phyloP scores from a whole-genome alignment of 2,888 invertebrate species.

The Cantharis flavilabris region DNA sequence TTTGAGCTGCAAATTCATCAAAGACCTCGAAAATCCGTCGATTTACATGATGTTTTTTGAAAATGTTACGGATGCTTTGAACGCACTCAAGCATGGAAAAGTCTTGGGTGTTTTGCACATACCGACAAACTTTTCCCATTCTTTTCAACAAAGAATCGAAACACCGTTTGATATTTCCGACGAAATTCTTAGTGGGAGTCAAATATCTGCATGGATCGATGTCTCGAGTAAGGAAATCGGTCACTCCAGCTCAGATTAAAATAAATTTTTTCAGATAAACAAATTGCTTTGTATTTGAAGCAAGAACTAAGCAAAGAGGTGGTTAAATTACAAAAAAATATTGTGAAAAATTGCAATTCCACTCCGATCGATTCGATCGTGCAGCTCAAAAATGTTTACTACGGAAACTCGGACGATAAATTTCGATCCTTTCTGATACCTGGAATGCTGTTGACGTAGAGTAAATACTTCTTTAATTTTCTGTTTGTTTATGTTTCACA shows the following conservation, averaged over 20 bases:
- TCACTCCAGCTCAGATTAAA: background rate
- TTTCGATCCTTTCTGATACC: conserved; percentile 85
- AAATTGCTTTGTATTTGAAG: conserved; percentile 77
- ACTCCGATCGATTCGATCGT: conserved; percentile 66
- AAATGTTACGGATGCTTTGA: conserved; percentile 59
- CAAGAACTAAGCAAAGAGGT: conserved; percentile 70
- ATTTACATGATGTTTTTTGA: conserved; percentile 59
- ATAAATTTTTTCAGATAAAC: conserved; percentile 68
- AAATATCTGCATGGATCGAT: conserved; percentile 73
- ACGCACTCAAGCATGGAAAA: conserved; percentile 60
- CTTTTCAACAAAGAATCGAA: conserved; percentile 62
- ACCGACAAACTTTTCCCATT: conserved; percentile 72
- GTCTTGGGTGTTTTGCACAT: conserved; percentile 71
- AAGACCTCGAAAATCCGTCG: conserved; percentile 62
- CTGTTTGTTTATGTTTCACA: background rate
- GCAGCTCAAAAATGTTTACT: conserved; percentile 71
- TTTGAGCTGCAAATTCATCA: conserved; percentile 66
- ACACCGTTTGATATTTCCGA: conserved; percentile 62
- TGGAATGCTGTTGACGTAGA: conserved; percentile 78
- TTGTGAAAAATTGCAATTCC: conserved; percentile 68
- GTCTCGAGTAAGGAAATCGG: conserved; percentile 66
- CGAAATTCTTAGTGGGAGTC: conserved; percentile 62
- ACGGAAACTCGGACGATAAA: conserved; percentile 68
- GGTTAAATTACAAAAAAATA: conserved; percentile 65
- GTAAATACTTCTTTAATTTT: background rate